Base-by-base conservation (phyloP, 2,113 vertebrate genomes). In the Paratilapia polleni region DNA sequence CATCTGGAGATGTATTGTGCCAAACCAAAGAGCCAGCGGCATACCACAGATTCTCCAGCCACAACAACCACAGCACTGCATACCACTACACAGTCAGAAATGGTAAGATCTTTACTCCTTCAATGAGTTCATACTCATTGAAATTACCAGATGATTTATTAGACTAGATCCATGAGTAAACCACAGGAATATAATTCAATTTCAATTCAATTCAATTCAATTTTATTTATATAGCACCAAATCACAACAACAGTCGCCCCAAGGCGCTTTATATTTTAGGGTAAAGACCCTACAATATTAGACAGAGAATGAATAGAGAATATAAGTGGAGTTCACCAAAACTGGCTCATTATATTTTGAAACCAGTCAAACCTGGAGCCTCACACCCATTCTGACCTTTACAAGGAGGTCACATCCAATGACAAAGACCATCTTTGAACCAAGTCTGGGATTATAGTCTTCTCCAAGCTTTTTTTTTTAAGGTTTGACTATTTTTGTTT, bases 1-100 rank as follows among this genome's bases (percentile, higher is more conserved):
- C 84, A 88, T 17, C 87, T 94, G 59, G 94, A 94, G 86, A 88
- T 80, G 81, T 94, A 94, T 68, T 94, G 94, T 7, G 92, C 90
- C 26, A 94, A 93, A 85, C 80, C 94, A 14, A 91, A 85, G 81
- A 70, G 11, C 79, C 83, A 74, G 14, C 61, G 57, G 58, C 28
- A 19, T 1, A 73, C 83, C 12, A 83, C 92, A 3, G 26, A 80
- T 1, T 13, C 34, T 52, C 76, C 91, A 14, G 26, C 79, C 54
- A 84, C 87, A 7, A 66, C 75, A 47, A 52, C 76, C 26, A 49
- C 49, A 6, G 68, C 58, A 28, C 3, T 10, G 4, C 19, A 41
- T 0, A 66, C 73, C 34, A 85, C 66, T 0, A 59, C 86, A n/a
- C 61, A 41, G 43, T 14, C 2, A 6, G n/a, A 66, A 41, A 52